Base-by-base conservation (phyloP, 2,888 invertebrate species). In the Standfussiana lucernea region DNA sequence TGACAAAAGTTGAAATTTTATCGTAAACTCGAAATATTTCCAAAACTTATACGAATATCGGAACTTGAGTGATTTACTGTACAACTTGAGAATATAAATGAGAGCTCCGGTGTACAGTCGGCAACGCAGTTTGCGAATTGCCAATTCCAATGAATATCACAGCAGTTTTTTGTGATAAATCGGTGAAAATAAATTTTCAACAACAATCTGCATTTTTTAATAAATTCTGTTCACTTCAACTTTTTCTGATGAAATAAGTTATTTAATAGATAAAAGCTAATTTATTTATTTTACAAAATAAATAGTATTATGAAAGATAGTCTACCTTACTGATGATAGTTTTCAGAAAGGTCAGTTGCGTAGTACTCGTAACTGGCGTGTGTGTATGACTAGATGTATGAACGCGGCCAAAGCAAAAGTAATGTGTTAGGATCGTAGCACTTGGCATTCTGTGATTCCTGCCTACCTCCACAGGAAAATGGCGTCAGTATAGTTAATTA, bases 1-100 rank as follows among this genome's bases (percentile, higher is more conserved):
- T 92, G 93, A 92, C 92, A 93, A 93, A 93, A 94, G 91, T 94
- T 93, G 90, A 92, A 93, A 93, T 93, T 94, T 93, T 94, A 93
- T 92, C 93, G 93, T 89, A 86, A 92, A 93, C 89, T 90, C 90
- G 91, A 91, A 93, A 93, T 93, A 93, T 93, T 93, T 91, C 89
- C 90, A 84, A 81, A 88, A 88, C 86, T 88, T 88, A 77, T 82
- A 88, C 88, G 88, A 90, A 90, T 91, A 92, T 92, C 91, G 89
- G 83, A 90, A 91, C 88, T 90, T 90, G 90, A 90, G 91, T 94
- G 93, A 94, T 94, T 92, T 94, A 94, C 89, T 89, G 91, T 85
- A 78, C 78, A 93, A 93, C 87, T 93, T 93, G 79, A 79, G 91
- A 90, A 89, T 90, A 88, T 89, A 89, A 91, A 89, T 89, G 86